Evolutionary conservation across 2,113 vertebrate species (phyloP), one percentile per base, ranked within the genome.

Genomic region (Romanogobio albipinnatus): DNA sequence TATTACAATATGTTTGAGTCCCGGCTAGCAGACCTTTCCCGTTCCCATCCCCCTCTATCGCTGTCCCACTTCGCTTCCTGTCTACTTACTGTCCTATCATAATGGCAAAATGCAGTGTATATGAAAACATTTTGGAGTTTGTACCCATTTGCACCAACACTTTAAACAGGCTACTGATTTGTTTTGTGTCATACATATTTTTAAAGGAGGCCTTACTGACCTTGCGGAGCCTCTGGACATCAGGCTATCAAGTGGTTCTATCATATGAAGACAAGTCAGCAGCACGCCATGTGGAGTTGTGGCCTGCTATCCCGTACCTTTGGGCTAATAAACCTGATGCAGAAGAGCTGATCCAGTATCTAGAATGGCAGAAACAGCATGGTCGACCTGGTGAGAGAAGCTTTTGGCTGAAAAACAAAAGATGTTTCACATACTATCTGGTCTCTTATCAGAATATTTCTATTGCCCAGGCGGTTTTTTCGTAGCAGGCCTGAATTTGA

Each of bases 401-500:
- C 29, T 17, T 47, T 33, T 33, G 22, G n/a, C 49, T 47, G 9
- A 47, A 8, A 22, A 11, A 39, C 29, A 70, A 39, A 22, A 19
- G 1, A 10, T 43, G 36, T 70, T 68, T 15, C 33, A 56, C 17
- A 5, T 51, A 15, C 14, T 51, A 15, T 26, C 22, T 51, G 24
- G 14, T 76, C 26, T 76, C 53, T 75, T 0, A 84, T 36, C 6
- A n/a, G 11, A 26, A 70, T 58, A 71, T 86, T 73, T 58, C 33
- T 81, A 8, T 76, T 26, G 86, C 90, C n/a, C 95, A 98, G 97
- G 87, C 0, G 89, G 94, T 5, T 95, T 99, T 89, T 98, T 98
- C 2, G 94, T 98, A 66, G 94, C 95, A 0, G 97, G 97, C 33
- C 93, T 96, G 87, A 98, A 99, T 88, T 94, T 98, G 58, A 98